phyloP scores from a whole-genome alignment of 2,888 invertebrate species.

The Omphaloscelis lunosa region DNA sequence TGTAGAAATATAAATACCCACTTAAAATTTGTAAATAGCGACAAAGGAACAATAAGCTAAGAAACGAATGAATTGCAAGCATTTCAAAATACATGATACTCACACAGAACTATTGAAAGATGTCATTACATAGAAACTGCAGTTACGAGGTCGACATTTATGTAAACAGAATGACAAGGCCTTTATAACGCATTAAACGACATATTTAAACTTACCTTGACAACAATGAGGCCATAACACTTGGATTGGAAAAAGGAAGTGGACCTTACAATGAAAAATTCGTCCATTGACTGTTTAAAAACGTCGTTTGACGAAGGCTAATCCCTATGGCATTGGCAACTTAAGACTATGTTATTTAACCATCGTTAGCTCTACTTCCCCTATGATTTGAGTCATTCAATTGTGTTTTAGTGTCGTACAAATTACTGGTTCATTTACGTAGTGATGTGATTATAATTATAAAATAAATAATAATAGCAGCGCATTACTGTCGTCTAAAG shows the following conservation, averaged over 20 bases:
- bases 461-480: neutral
- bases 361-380: slow-evolving; percentile 56
- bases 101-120: slow-evolving; percentile 60
- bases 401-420: slow-evolving; percentile 35
- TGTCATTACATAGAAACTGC: slow-evolving; percentile 75
- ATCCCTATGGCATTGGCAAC: slow-evolving; percentile 59
- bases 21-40: neutral
- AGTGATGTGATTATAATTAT: slow-evolving; percentile 35
- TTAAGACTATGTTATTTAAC: slow-evolving; percentile 57
- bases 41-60: neutral
- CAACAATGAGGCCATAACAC: slow-evolving; percentile 76
- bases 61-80: neutral
- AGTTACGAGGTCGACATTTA: slow-evolving; percentile 79
- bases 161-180: slow-evolving; percentile 85
- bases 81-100: neutral
- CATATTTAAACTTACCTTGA: slow-evolving; percentile 84
- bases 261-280: slow-evolving; percentile 77
- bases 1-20: neutral
- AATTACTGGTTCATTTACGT: slow-evolving; percentile 8
- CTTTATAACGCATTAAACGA: slow-evolving; percentile 79
- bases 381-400: slow-evolving; percentile 42
- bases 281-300: slow-evolving; percentile 77
- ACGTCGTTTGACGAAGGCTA: slow-evolving; percentile 70
- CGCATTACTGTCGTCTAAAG: neutral
- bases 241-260: slow-evolving; percentile 82